These are phyloP conservation scores for Dioctria linearis DNA, from an alignment of 2,888 invertebrate genomes.

Conservation along the genomic window DNA sequence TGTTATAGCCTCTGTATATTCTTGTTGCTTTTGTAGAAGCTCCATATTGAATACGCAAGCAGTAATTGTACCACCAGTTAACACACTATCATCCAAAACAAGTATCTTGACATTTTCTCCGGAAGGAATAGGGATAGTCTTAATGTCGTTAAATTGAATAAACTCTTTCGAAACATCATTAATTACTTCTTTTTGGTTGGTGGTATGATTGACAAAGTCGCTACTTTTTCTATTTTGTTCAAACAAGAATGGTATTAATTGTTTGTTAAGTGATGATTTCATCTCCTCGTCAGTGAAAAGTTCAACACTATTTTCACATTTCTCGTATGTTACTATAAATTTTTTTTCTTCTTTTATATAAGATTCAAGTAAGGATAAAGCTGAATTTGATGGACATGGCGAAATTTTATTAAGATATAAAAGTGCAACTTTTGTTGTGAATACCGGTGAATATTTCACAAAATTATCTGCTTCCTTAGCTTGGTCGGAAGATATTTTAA, in stretches of 20 bases:
- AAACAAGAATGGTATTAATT: slow-evolving; percentile 18
- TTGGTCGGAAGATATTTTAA: slow-evolving; percentile 33
- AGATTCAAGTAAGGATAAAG: neutral
- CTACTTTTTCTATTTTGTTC: neutral
- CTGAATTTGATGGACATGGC: neutral
- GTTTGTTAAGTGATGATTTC: neutral
- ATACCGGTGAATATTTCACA: slow-evolving; percentile 60
- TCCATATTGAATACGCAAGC: slow-evolving; percentile 58
- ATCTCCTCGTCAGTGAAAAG: slow-evolving; percentile 20
- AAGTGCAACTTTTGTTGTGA: slow-evolving; percentile 59
- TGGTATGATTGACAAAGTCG: neutral
- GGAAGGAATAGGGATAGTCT: slow-evolving; percentile 60
- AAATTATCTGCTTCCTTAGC: slow-evolving; percentile 61
- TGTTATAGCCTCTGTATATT: slow-evolving; percentile 56
- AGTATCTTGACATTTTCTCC: slow-evolving; percentile 59
- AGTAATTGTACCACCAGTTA: slow-evolving; percentile 60
- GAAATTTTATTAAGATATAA: slow-evolving; percentile 20
- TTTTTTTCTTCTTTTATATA: neutral
- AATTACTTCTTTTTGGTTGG: neutral
- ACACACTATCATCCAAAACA: slow-evolving; percentile 61
- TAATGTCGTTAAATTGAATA: slow-evolving; percentile 59
- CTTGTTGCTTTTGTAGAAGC: slow-evolving; percentile 58
- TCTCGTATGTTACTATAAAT: neutral
- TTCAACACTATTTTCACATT: slow-evolving; percentile 2
- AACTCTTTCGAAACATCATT: slow-evolving; percentile 20